phyloP scores from a whole-genome alignment of 2,888 invertebrate genomes.

The Caenorhabditis virilis region DNA sequence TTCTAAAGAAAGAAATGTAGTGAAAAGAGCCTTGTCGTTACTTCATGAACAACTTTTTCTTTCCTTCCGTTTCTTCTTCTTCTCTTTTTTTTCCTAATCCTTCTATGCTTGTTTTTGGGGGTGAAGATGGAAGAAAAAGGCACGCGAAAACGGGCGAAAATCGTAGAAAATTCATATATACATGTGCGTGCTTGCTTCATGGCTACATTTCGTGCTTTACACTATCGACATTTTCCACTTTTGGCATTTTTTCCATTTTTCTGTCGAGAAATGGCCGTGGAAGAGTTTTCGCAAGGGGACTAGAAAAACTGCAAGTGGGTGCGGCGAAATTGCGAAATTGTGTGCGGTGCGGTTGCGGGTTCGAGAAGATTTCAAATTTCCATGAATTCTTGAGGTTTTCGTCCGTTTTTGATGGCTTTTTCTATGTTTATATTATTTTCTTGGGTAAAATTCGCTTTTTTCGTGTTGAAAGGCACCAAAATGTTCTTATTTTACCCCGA shows the following conservation, averaged over 20 bases:
- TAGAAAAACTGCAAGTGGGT: constrained; percentile 6
- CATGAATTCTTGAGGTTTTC: not conserved
- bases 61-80: not conserved
- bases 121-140: no score
- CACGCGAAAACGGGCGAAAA: no score
- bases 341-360: no score
- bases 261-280: constrained; percentile 6
- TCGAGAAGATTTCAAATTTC: constrained; percentile 27
- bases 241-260: constrained; percentile 3
- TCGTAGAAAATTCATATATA: no score
- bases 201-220: constrained; percentile 1
- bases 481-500: no score
- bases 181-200: no score
- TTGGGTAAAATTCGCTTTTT: no score
- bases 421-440: no score
- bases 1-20: not conserved
- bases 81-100: not conserved
- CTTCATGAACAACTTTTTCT: constrained; percentile 3
- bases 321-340: constrained; percentile 10
- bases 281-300: not conserved
- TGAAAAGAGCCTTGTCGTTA: not conserved
- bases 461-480: no score
- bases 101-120: no score
- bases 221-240: not conserved
- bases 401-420: not conserved